phyloP scores from a whole-genome alignment of 2,888 invertebrate genomes.

The Liodrosophila aerea region DNA sequence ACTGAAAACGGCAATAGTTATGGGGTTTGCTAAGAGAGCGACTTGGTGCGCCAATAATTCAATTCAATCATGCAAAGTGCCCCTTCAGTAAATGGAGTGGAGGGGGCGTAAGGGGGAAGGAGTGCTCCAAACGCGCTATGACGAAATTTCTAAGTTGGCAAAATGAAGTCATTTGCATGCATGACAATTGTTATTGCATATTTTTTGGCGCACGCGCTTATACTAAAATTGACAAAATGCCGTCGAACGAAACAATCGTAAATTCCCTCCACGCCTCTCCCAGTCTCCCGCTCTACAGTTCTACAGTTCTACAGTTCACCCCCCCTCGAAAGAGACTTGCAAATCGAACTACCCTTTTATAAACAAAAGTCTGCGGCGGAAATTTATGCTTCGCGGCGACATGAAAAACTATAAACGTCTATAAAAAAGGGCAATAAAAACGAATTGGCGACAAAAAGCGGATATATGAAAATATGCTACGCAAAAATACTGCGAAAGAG shows the following conservation, averaged over 20 bases:
- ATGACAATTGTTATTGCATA: conserved; percentile 80
- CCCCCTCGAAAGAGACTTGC: conserved; percentile 13
- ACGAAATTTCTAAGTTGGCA: conserved; percentile 29
- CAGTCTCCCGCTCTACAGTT: too few species aligned
- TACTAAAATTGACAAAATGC: conserved; percentile 73
- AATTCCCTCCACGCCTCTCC: too few species aligned
- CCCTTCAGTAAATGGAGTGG: too few species aligned
- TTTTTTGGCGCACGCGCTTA: conserved; percentile 69
- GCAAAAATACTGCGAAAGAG: conserved; percentile 29
- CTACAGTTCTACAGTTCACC: too few species aligned
- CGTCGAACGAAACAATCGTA: conserved; percentile 27
- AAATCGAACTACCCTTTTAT: conserved; percentile 67
- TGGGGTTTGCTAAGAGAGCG: conserved; percentile 9
- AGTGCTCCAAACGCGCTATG: conserved; percentile 12
- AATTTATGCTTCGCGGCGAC: conserved; percentile 59
- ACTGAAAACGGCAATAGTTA: background rate
- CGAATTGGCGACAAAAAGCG: conserved; percentile 69
- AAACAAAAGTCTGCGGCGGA: conserved; percentile 33
- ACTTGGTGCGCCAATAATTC: conserved; percentile 48
- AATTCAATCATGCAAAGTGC: conserved; percentile 80
- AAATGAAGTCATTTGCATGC: conserved; percentile 81
- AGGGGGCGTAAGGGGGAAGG: too few species aligned
- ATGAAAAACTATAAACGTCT: conserved; percentile 76
- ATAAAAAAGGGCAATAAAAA: conserved; percentile 75
- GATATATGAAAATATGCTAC: conserved; percentile 75